A percentile compares a stretch with the other conserved stretches of the same genome.
These are phyloP conservation scores for Luperina testacea DNA, from an alignment of 2,888 invertebrate genomes.

Conservation along the genomic window DNA sequence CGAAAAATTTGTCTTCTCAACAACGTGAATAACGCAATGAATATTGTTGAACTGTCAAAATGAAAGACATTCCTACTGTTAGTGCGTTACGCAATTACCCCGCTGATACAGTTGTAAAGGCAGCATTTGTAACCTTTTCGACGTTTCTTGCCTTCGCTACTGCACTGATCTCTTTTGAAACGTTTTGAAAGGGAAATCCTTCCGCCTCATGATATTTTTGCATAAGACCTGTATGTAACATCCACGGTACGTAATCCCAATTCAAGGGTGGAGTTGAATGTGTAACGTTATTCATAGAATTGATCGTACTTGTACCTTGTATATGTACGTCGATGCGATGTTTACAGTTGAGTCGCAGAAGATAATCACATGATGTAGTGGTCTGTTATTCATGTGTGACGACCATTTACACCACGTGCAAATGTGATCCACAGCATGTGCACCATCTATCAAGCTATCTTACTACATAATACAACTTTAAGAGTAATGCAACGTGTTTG, in stretches of 20 bases:
- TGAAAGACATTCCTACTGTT: neutral
- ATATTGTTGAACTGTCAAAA: neutral
- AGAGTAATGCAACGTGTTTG: constrained; percentile 5
- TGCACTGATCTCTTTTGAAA: constrained; percentile 18
- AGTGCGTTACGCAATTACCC: too few relatives aligned
- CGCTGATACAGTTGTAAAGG: neutral
- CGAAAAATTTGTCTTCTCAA: neutral
- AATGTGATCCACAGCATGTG: constrained; percentile 65
- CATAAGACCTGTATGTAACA: neutral
- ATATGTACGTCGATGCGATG: constrained; percentile 28
- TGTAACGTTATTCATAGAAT: constrained; percentile 43
- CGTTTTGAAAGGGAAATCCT: constrained; percentile 2
- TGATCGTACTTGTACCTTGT: constrained; percentile 5
- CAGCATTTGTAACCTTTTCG: neutral
- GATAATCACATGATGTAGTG: constrained; percentile 57
- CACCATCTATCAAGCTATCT: constrained; percentile 54
- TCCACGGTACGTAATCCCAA: constrained; percentile 9
- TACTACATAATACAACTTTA: constrained; percentile 17
- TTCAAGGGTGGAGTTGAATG: constrained; percentile 25
- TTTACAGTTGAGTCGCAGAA: constrained; percentile 56
- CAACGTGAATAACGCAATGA: neutral
- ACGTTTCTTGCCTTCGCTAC: neutral
- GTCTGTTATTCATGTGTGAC: constrained; percentile 36
- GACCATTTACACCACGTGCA: constrained; percentile 53
- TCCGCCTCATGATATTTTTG: constrained; percentile 16